A percentile compares a stretch with the other conserved stretches of the same genome.
Conservation (phyloP, 2,113 vertebrate genomes). For the Esox niger region DNA sequence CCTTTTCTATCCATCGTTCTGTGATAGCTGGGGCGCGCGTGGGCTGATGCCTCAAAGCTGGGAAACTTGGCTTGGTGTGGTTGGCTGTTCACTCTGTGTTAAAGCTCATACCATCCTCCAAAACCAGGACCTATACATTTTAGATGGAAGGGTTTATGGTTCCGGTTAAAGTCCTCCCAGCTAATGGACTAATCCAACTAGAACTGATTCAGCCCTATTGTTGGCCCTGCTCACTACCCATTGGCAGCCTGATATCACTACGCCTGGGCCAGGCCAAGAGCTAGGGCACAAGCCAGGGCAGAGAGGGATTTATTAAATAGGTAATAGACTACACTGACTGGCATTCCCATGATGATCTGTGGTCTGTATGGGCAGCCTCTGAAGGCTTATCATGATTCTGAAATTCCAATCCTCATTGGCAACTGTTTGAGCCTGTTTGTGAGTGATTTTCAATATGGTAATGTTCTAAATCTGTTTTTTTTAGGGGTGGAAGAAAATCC, state of each 20-base stretch:
- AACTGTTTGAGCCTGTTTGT: constrained; percentile 13
- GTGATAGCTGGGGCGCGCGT: not conserved
- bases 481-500: not conserved
- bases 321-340: constrained; percentile 35
- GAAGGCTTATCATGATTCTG: constrained; percentile 30
- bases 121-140: not conserved
- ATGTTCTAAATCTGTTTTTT: constrained; percentile 30
- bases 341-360: constrained; percentile 49
- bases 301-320: constrained; percentile 33
- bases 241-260: not conserved
- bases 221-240: not conserved
- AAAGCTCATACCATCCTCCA: not conserved
- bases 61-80: not conserved
- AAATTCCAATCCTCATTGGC: constrained; percentile 32
- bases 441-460: constrained; percentile 26
- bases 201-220: not conserved
- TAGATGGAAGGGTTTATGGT: constrained; percentile 1
- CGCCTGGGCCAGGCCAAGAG: not conserved
- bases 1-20: no score
- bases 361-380: constrained; percentile 6
- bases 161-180: not conserved
- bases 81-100: not conserved
- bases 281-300: constrained; percentile 13
- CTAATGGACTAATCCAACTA: constrained; percentile 21
- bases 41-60: constrained; percentile 4